Evolutionary conservation across 2,888 invertebrate genomes (phyloP).

Genomic region (Spicauda simplicius): DNA sequence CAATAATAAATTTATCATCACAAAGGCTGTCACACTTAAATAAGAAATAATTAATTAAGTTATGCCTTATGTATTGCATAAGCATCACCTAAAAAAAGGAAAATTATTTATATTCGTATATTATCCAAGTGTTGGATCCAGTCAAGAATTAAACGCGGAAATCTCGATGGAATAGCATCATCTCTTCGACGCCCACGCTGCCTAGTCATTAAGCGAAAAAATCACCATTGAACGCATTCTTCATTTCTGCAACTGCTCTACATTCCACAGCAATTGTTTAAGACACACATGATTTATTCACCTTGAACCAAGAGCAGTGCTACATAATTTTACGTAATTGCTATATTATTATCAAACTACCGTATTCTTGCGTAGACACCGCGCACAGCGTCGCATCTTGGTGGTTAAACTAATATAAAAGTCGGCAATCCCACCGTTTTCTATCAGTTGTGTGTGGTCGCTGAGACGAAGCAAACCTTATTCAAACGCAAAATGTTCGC

Average conservation of each 20-base stretch:
- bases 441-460: constrained; percentile 82
- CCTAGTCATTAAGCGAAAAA: background rate
- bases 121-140: background rate
- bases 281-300: constrained; percentile 58
- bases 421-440: constrained; percentile 64
- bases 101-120: too few relatives aligned
- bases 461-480: constrained; percentile 79
- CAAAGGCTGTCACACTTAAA: too few relatives aligned
- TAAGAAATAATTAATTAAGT: too few relatives aligned
- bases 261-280: constrained; percentile 38
- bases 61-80: too few relatives aligned
- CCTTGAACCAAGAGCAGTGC: constrained; percentile 72
- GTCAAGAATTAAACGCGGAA: background rate
- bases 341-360: constrained; percentile 80
- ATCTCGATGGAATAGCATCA: background rate
- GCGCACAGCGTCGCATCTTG: constrained; percentile 71
- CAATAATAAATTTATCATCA: too few relatives aligned
- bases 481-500: constrained; percentile 80
- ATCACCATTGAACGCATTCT: background rate
- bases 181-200: background rate
- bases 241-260: constrained; percentile 8
- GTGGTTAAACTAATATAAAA: constrained; percentile 78
- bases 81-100: too few relatives aligned
- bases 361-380: constrained; percentile 77
- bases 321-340: constrained; percentile 80